phyloP scores from a whole-genome alignment of 2,797 vertebrate genomes.

The Lepilemur ruficaudatus region DNA sequence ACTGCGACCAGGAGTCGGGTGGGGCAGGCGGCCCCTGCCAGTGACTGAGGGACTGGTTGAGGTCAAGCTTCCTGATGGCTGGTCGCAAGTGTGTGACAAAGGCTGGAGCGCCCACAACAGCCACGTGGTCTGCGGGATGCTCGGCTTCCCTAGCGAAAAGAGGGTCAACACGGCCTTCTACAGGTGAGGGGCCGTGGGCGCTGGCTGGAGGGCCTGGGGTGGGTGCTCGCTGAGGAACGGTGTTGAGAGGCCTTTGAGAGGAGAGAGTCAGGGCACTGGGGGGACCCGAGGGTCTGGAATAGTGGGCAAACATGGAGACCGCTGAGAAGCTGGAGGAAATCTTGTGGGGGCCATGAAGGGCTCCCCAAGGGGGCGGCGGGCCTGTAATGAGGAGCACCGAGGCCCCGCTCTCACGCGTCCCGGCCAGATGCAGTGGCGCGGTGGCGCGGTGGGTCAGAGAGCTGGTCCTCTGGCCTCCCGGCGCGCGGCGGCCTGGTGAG shows the following conservation, averaged over 20 bases:
- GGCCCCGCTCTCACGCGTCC: neutral
- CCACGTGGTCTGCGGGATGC: constrained; percentile 94
- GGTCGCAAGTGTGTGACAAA: constrained; percentile 94
- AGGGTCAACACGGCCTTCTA: constrained; percentile 97
- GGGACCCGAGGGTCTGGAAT: neutral
- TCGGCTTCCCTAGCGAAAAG: constrained; percentile 95
- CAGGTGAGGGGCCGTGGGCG: constrained; percentile 86
- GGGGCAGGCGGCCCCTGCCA: constrained; percentile 86
- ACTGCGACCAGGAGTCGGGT: constrained; percentile 87
- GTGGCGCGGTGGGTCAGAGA: neutral
- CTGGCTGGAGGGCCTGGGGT: neutral
- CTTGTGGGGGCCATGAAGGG: neutral
- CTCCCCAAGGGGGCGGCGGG: neutral
- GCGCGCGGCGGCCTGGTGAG: neutral
- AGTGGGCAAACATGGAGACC: accelerated
- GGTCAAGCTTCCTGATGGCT: constrained; percentile 90
- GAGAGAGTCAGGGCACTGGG: neutral
- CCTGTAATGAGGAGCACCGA: neutral
- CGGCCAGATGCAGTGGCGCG: neutral
- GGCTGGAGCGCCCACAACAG: constrained; percentile 93
- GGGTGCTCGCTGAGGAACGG: neutral
- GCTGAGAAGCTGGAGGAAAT: neutral
- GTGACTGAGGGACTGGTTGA: constrained; percentile 94
- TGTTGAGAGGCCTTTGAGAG: neutral
- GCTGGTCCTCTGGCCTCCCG: neutral